Evolutionary conservation across 2,797 vertebrate species (phyloP).

Genomic region (Sebastes jordani): DNA sequence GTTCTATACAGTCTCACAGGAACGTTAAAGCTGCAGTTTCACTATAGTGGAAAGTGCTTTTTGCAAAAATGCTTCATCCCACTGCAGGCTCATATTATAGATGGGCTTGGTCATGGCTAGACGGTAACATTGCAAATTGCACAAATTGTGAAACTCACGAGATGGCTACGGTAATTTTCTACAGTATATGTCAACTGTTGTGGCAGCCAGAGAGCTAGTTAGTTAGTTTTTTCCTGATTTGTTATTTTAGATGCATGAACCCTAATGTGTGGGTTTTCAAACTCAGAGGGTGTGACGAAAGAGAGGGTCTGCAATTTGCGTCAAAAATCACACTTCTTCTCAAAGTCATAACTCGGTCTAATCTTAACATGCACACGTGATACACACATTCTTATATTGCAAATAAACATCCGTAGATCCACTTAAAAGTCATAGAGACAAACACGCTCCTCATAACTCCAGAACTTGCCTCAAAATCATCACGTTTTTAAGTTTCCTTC

Average conservation of each 20-base stretch:
- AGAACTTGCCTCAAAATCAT: too few relatives aligned
- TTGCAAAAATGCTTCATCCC: conserved; percentile 24
- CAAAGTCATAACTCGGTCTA: not conserved
- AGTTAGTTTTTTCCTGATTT: not conserved
- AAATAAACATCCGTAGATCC: not conserved
- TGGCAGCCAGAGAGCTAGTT: not conserved
- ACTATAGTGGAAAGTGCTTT: conserved; percentile 3
- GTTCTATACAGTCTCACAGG: conserved; percentile 18
- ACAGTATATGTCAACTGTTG: not conserved
- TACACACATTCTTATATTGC: not conserved
- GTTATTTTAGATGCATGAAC: not conserved
- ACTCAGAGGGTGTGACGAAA: not conserved
- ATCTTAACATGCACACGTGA: too few relatives aligned
- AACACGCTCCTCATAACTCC: not conserved
- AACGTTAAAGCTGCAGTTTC: conserved; percentile 15
- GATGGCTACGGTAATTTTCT: not conserved
- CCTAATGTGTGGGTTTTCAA: not conserved
- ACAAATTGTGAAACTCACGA: too few relatives aligned
- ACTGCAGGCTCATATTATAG: not conserved
- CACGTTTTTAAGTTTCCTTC: too few relatives aligned
- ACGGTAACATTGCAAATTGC: too few relatives aligned
- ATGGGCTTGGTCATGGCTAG: not conserved
- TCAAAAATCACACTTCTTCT: not conserved
- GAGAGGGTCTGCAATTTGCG: not conserved
- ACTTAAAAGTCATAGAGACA: not conserved